Conservation (phyloP, 2,797 vertebrate genomes). For the Acanthurus tractus region DNA sequence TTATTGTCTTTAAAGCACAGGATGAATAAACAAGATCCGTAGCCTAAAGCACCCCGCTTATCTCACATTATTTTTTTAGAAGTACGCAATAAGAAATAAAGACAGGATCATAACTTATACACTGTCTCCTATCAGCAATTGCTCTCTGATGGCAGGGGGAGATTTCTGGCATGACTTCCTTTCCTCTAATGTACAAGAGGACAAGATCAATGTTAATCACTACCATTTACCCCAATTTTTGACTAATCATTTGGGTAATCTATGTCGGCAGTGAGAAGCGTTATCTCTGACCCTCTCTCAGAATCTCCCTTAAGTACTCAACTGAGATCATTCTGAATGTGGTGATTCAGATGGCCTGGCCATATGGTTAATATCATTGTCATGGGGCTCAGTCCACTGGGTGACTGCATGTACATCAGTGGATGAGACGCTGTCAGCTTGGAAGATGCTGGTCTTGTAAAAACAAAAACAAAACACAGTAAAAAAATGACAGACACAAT, state of each 20-base stretch:
- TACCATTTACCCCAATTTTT: slow-evolving; percentile 71
- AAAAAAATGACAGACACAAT: not conserved
- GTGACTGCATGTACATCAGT: slow-evolving; percentile 32
- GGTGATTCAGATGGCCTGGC: slow-evolving; percentile 35
- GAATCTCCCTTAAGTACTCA: slow-evolving; percentile 43
- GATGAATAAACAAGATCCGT: not conserved
- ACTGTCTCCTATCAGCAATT: slow-evolving; percentile 53
- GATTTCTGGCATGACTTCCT: slow-evolving; percentile 55
- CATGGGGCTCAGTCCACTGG: slow-evolving; percentile 21
- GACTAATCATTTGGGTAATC: slow-evolving; percentile 58
- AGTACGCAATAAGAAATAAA: slow-evolving; percentile 14
- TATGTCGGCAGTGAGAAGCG: slow-evolving; percentile 46
- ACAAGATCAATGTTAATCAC: slow-evolving; percentile 74
- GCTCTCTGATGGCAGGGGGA: slow-evolving; percentile 51
- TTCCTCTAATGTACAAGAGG: slow-evolving; percentile 61
- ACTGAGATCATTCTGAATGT: slow-evolving; percentile 46
- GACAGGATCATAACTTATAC: slow-evolving; percentile 26
- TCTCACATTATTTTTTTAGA: slow-evolving; percentile 19
- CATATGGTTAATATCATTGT: slow-evolving; percentile 53
- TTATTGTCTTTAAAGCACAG: slow-evolving; percentile 2
- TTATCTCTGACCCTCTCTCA: slow-evolving; percentile 47
- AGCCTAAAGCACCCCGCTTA: not conserved
- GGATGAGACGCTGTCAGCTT: slow-evolving; percentile 6
- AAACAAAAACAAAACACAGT: not conserved
- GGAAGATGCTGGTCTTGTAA: not conserved